phyloP scores from a whole-genome alignment of 2,113 vertebrate species.

The Ammospiza caudacuta region DNA sequence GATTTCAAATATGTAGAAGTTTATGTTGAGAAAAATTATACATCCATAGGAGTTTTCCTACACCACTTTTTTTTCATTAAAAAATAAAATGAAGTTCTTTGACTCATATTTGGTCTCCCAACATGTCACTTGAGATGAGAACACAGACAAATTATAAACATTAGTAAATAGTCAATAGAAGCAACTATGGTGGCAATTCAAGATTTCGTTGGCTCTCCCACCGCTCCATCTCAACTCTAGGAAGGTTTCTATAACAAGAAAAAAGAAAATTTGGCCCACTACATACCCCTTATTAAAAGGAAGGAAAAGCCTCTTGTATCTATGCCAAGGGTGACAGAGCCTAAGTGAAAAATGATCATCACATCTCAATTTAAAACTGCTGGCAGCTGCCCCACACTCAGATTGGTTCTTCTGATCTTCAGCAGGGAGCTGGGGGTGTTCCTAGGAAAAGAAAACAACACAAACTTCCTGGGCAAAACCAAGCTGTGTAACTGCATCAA shows the following conservation, averaged over 20 bases:
- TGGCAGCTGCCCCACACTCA: background rate
- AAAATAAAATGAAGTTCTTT: background rate
- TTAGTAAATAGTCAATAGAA: background rate
- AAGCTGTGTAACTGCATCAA: background rate
- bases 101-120: background rate
- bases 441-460: background rate
- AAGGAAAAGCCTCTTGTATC: background rate
- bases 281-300: background rate
- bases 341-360: background rate
- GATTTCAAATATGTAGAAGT: background rate
- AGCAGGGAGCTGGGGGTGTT: rapidly evolving
- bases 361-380: background rate
- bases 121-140: too few species aligned
- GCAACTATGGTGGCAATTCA: background rate
- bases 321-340: too few species aligned
- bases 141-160: background rate
- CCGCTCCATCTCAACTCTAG: too few species aligned
- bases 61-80: background rate
- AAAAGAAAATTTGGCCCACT: background rate
- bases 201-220: background rate
- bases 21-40: background rate
- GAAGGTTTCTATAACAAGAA: background rate
- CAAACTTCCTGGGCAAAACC: background rate
- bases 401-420: background rate
- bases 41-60: too few species aligned